These are phyloP conservation scores for Procavia capensis DNA, from an alignment of 2,113 vertebrate species.

Conservation along the genomic window DNA sequence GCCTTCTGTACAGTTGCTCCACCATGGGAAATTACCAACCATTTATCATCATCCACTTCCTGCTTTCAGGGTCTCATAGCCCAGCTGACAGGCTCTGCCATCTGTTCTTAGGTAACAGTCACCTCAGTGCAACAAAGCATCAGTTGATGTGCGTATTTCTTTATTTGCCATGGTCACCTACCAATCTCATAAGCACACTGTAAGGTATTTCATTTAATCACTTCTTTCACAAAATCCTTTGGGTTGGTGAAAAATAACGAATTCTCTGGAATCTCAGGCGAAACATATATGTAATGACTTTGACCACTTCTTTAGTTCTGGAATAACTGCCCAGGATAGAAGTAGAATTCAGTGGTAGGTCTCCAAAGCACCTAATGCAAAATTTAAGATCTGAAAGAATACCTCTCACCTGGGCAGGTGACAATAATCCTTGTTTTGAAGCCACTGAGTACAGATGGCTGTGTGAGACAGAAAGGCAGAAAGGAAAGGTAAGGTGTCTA, in stretches of 20 bases:
- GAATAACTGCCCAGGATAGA: background rate
- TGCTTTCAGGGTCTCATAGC: conserved; percentile 62
- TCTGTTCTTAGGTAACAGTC: conserved; percentile 69
- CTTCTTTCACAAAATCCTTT: conserved; percentile 41
- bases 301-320: background rate
- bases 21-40: conserved; percentile 54
- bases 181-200: background rate
- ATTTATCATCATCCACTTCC: conserved; percentile 72
- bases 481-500: background rate
- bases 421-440: background rate
- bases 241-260: conserved; percentile 18
- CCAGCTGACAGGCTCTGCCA: conserved; percentile 62
- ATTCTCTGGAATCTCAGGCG: background rate
- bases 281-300: background rate
- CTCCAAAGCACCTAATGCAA: background rate
- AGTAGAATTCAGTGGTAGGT: background rate
- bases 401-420: background rate
- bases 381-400: background rate
- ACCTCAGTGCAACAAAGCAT: conserved; percentile 41
- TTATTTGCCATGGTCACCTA: conserved; percentile 48
- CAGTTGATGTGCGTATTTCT: background rate
- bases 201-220: background rate
- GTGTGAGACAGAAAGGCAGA: no score
- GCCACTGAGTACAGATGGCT: background rate
- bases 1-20: conserved; percentile 49